Percentiles rank a stretch among this genome's conserved stretches.
These are phyloP conservation scores for Steinernema carpocapsae DNA, from an alignment of 2,888 invertebrate species.

Conservation along the genomic window DNA sequence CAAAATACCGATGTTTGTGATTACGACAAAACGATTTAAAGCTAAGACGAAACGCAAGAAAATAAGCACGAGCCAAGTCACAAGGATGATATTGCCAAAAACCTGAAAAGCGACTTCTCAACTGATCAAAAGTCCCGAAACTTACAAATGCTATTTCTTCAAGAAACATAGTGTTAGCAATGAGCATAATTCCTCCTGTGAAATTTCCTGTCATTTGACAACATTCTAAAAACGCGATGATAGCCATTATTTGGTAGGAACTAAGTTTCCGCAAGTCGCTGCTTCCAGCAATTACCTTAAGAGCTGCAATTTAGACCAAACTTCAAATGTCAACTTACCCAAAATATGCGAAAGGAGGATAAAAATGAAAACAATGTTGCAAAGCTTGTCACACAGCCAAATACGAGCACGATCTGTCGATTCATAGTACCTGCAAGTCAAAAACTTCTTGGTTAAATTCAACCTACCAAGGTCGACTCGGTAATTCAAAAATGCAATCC, in stretches of 20 bases:
- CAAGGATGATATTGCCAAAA: neutral
- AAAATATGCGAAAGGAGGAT: neutral
- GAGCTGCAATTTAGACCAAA: neutral
- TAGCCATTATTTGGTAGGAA: neutral
- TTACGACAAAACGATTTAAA: neutral
- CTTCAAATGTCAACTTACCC: neutral
- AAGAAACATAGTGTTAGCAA: neutral
- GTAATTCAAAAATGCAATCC: too few species aligned
- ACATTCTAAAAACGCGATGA: neutral
- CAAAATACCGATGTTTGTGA: neutral
- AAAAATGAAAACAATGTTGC: neutral
- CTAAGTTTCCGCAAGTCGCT: neutral
- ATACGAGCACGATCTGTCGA: neutral
- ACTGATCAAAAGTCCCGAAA: neutral
- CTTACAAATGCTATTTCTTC: neutral
- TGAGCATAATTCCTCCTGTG: neutral
- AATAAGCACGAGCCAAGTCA: neutral
- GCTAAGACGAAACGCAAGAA: neutral
- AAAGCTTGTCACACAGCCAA: neutral
- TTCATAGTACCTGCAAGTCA: too few species aligned
- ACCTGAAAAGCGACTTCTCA: neutral
- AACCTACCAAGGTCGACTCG: too few species aligned
- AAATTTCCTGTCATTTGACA: neutral
- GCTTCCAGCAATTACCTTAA: neutral
- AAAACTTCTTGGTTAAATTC: too few species aligned